Base-by-base conservation (phyloP, 2,113 vertebrate species). In the Microcebus lehilahytsara region DNA sequence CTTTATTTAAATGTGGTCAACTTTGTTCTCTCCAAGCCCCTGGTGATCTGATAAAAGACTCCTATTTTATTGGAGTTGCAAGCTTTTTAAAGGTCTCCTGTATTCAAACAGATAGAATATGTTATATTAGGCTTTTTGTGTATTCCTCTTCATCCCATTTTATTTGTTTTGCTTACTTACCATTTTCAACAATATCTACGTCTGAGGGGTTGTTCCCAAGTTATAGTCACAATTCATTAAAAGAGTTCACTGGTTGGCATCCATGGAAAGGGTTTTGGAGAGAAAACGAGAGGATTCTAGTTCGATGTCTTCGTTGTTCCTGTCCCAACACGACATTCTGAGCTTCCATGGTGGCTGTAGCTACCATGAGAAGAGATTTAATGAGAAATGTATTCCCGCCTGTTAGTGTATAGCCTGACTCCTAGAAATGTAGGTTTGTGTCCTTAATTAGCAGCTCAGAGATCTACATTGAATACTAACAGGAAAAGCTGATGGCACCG, bases 381-480 rank as follows among this genome's bases (percentile, higher is more conserved):
- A 60, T 19, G 60, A 94, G 80, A 85, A 40, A 17, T 6, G 37
- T 25, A 6, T 17, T 5, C 37, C 22, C 16, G 27, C 60, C 84
- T 9, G 2, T 40, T 23, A 19, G 34, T 58, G 49, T 42, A 8
- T 3, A n/a, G n/a, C 6, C 71, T 27, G 40, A 83, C 79, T 75
- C 75, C 86, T 71, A 20, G 85, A 87, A 94, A 74, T 56, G 8
- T 23, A 27, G 30, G 56, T 72, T 75, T 58, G 60, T 62, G 14
- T 9, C 85, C 80, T 49, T 84, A 79, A 84, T 84, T 40, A 94
- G 91, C 23, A 40, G 71, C 64, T 95, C 67, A 56, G 13, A 56
- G n/a, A 83, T 40, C 40, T 46, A 30, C 46, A 67, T 64, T 67
- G 51, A 72, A 56, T 30, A n/a, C 56, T 51, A 27, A 53, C 51